Percentiles rank a stretch among this genome's conserved stretches.
These are phyloP conservation scores for Phoxinus dragarum DNA, from an alignment of 2,797 vertebrate genomes.

Conservation along the genomic window DNA sequence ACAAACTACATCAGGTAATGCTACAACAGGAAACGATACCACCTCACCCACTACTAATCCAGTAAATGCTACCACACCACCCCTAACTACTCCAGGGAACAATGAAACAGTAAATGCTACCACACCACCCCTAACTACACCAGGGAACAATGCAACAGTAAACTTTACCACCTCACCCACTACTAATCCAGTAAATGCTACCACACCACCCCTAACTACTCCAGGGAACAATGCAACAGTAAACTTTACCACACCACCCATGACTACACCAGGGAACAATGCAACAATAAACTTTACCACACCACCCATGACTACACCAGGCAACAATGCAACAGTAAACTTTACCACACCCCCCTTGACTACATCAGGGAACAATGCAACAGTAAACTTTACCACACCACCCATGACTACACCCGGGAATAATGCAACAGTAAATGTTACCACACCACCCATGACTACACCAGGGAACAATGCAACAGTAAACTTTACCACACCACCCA, in stretches of 20 bases:
- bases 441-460: slow-evolving; percentile 15
- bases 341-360: neutral
- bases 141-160: neutral
- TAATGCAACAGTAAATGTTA: slow-evolving; percentile 17
- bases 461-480: neutral
- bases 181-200: neutral
- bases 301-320: neutral
- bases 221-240: neutral
- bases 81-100: slow-evolving; percentile 15
- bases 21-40: neutral
- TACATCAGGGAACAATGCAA: slow-evolving; percentile 25
- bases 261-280: neutral
- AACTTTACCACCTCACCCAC: neutral
- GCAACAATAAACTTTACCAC: neutral
- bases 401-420: slow-evolving; percentile 5
- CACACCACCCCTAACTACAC: neutral
- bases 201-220: neutral
- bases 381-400: slow-evolving; percentile 6
- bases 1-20: slow-evolving; percentile 43
- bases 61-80: slow-evolving; percentile 5
- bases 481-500: slow-evolving; percentile 36
- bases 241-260: neutral
- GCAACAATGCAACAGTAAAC: neutral
- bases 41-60: slow-evolving; percentile 19
- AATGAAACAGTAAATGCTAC: slow-evolving; percentile 2